Evolutionary conservation across 2,797 vertebrate genomes (phyloP), one percentile per base, ranked within the genome.

Genomic region (Pteronotus mesoamericanus): DNA sequence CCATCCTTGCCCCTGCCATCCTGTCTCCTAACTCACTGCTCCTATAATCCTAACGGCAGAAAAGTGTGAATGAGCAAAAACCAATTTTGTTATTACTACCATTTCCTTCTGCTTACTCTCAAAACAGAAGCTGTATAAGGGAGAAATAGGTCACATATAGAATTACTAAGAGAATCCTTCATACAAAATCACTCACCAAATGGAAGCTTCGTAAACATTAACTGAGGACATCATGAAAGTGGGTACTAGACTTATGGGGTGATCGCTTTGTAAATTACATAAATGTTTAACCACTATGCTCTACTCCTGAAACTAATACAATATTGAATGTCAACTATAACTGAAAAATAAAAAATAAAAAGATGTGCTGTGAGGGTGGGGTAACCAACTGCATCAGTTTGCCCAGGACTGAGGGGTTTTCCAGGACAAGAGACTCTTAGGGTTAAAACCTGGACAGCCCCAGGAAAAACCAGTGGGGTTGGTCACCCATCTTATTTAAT

Each of bases 21-120:
- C 84, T 7, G 71, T 24, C 93, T 68, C 72, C 80, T 6, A 78
- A 44, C 61, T 87, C 72, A 42, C 24, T 21, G 39, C 59, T 92
- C 75, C 57, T 74, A 68, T 53, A 92, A 96, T n/a, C 83, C 57
- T 53, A 96, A 91, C 14, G 72, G 74, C 74, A 69, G 86, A 74
- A 91, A 96, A 95, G 92, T 95, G 88, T 87, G 91, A 97, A 96
- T 61, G 86, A 96, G 94, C 92, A 96, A 95, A 97, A 96, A 16
- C 86, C 79, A 87, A 71, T 86, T 82, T 85, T 97, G 92, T 95
- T 97, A 94, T 93, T 66, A 89, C 83, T 94, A 34, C 82, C 83
- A 91, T 97, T 97, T 97, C 94, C 94, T 94, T 93, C 94, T 97
- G 97, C 95, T 97, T 96, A 96, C 86, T 96, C 84, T 97, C 71